Base-by-base conservation (phyloP, 1,140 invertebrate species). In the Calliphora vicina region DNA sequence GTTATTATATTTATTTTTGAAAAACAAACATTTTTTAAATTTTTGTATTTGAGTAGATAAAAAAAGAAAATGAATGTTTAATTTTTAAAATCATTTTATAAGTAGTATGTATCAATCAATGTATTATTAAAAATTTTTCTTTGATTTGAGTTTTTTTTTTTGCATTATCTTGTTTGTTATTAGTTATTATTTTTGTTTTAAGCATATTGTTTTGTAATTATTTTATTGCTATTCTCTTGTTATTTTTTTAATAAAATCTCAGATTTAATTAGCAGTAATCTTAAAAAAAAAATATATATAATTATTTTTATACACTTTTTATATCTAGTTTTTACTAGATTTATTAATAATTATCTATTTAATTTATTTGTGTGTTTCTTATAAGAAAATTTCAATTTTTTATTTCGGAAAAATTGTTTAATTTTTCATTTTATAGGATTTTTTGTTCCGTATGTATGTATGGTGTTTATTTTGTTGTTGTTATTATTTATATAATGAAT, bases 381-480 rank as follows among this genome's bases (percentile, higher is more conserved):
- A 35, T 76, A 20, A n/a, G 80, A 81, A 81, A 82, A 82, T 82
- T 82, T 29, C 81, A 82, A 82, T 82, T 82, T 82, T 82, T 82
- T 82, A 73, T 13, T 73, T 35, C 27, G 13, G 26, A 67, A 82
- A 73, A 82, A 73, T 78, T 78, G 74, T 23, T 2, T 73, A 25
- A 82, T 82, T 82, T 57, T 72, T 72, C 29, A 82, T 43, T 82
- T 71, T 29, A 25, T 82, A 67, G 50, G 15, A 50, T 15, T 17
- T 73, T 42, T 5, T 50, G 72, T 71, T 83, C 35, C 2, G 15
- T 35, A 57, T 83, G 26, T 42, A 27, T 82, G 13, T 82, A 43
- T 35, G 35, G 17, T 23, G 23, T 71, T 35, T 23, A 42, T n/a
- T 82, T 67, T 43, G 61, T 20, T 57, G 25, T 81, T 81, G 23